These are phyloP conservation scores for Dorcus hopei DNA, from an alignment of 2,888 invertebrate genomes.

Conservation along the genomic window DNA sequence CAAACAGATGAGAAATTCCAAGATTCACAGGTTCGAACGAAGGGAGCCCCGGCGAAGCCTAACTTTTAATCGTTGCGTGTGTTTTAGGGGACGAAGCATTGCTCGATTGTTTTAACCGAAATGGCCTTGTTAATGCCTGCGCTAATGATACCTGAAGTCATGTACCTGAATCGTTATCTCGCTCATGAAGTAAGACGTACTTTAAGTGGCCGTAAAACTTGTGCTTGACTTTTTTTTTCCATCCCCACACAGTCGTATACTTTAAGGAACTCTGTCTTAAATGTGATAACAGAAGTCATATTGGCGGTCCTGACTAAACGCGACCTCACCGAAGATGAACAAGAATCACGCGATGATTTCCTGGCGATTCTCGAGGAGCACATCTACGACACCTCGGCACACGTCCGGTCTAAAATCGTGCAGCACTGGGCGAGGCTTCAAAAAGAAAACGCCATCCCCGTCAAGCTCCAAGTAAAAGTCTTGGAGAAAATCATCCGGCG, in stretches of 20 bases:
- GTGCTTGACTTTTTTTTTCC: conserved; percentile 9
- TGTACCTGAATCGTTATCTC: conserved; percentile 41
- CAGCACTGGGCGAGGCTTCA: conserved; percentile 81
- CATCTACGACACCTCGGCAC: conserved; percentile 78
- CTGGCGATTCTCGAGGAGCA: conserved; percentile 78
- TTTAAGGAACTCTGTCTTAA: conserved; percentile 77
- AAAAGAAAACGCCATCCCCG: conserved; percentile 74
- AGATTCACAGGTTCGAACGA: conserved; percentile 48
- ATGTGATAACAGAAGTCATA: conserved; percentile 79
- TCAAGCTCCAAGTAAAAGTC: conserved; percentile 65
- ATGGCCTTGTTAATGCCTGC: conserved; percentile 43
- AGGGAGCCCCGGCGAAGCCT: too few relatives aligned
- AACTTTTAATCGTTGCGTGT: neutral
- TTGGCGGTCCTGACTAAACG: conserved; percentile 70
- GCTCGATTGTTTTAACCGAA: conserved; percentile 38
- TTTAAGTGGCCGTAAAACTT: neutral
- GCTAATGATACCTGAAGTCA: conserved; percentile 45
- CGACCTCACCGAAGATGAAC: conserved; percentile 64
- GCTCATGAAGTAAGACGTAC: conserved; percentile 36
- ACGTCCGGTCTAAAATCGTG: conserved; percentile 81
- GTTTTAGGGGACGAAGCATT: conserved; percentile 38
- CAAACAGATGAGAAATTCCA: conserved; percentile 54
- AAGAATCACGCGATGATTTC: conserved; percentile 44
- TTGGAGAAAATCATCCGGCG: conserved; percentile 67
- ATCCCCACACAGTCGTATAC: conserved; percentile 56